These are phyloP conservation scores for Lagorchestes hirsutus DNA, from an alignment of 2,797 vertebrate species.

Conservation along the genomic window DNA sequence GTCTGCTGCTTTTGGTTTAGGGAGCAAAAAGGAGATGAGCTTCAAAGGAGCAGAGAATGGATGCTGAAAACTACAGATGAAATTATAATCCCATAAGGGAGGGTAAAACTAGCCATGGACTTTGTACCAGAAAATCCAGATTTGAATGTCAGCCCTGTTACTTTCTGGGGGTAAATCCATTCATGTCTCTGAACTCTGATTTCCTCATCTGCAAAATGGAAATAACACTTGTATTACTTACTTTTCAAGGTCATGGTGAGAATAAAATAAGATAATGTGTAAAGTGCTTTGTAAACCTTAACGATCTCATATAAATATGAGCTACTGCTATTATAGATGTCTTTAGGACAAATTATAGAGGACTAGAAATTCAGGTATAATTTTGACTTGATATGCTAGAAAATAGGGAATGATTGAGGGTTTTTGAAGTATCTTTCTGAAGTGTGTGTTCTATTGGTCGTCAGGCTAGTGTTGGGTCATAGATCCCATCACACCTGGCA, in stretches of 20 bases:
- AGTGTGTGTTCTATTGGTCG: constrained; percentile 18
- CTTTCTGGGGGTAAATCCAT: not conserved
- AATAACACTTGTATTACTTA: not conserved
- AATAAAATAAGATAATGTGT: not conserved
- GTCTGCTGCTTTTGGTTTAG: not conserved
- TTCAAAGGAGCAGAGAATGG: not conserved
- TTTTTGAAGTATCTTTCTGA: constrained; percentile 33
- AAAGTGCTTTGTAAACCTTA: not conserved
- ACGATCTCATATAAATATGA: not conserved
- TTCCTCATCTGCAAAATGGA: not conserved
- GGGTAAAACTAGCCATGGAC: not conserved
- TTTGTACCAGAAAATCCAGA: not conserved
- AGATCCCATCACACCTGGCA: constrained; percentile 36
- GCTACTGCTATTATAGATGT: not conserved
- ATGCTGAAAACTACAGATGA: not conserved
- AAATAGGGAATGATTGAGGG: not conserved
- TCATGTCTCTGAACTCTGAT: not conserved
- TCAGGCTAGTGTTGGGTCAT: not conserved
- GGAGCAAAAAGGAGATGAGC: not conserved
- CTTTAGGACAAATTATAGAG: not conserved
- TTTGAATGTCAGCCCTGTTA: not conserved
- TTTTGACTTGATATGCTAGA: not conserved
- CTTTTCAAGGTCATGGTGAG: not conserved
- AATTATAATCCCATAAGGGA: not conserved
- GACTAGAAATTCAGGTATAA: constrained; percentile 18